Base-by-base conservation (phyloP, 2,113 vertebrate genomes). In the Lepidiolamprologus cunningtoni region DNA sequence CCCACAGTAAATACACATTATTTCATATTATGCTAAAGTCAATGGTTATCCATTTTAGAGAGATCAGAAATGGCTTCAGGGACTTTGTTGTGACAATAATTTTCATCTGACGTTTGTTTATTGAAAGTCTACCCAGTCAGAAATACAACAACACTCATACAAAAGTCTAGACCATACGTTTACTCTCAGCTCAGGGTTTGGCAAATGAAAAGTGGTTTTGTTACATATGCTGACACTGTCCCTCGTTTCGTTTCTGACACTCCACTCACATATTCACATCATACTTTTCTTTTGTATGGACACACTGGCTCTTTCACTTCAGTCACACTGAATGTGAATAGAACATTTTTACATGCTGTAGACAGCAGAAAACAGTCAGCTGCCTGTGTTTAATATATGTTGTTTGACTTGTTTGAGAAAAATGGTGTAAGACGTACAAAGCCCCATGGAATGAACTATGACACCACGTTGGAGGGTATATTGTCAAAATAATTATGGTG, bases 201-300 rank as follows among this genome's bases (percentile, higher is more conserved):
- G 37, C 7, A 26, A 14, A 71, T 16, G n/a, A 42, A 73, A 45
- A 73, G 11, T 17, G 66, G 13, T 45, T 73, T 73, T 73, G 40
- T 45, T 73, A 73, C 21, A 28, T 11, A 47, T 17, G 40, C 14
- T 45, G 5, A 45, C 37, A 26, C 40, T 73, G 16, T 16, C 21
- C 37, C 37, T 71, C 3, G 3, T 73, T 73, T 28, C 8, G 0
- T 73, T 28, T 17, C 68, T 2, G 40, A 45, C 68, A 73, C 5
- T 61, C 14, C 26, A 61, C 57, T 61, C 57, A 45, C 40, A 73
- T 45, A 17, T 73, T 73, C 21, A 73, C 40, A 0, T 17, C 40
- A 4, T 26, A 10, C 0, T 11, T 73, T 26, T 73, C 68, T 45
- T 26, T 0, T 73, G 21, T 45, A 26, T 26, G 40, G 7, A 45